Percentiles rank a stretch among this genome's conserved stretches.
Conservation (phyloP, 2,797 vertebrate genomes). For the Rhinichthys osculus region DNA sequence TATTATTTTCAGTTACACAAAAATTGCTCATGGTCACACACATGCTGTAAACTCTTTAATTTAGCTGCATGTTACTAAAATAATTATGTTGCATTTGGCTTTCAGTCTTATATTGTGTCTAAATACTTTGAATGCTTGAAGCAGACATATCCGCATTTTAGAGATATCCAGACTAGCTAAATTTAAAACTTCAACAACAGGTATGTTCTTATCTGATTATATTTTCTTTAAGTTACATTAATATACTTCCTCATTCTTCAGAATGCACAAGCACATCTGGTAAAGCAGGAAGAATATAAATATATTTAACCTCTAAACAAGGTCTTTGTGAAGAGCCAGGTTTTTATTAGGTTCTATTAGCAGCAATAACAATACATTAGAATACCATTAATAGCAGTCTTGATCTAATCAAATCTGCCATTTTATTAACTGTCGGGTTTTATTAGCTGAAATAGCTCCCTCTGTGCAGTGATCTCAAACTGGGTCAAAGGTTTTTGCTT, state of each 20-base stretch:
- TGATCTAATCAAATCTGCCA: slow-evolving; percentile 24
- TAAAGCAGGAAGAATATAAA: slow-evolving; percentile 52
- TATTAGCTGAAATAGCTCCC: background rate
- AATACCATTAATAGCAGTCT: background rate
- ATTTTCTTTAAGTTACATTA: slow-evolving; percentile 20
- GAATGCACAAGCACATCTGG: slow-evolving; percentile 45
- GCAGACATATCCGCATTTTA: slow-evolving; percentile 30
- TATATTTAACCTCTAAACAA: slow-evolving; percentile 56
- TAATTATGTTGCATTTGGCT: background rate
- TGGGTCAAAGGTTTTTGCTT: slow-evolving; percentile 6
- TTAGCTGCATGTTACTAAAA: slow-evolving; percentile 21
- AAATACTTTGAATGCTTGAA: background rate
- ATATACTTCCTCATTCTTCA: slow-evolving; percentile 4
- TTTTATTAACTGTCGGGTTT: background rate
- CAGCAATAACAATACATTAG: background rate
- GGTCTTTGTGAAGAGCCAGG: slow-evolving; percentile 32
- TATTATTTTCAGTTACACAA: background rate
- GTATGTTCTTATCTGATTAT: slow-evolving; percentile 15
- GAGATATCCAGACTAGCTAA: background rate
- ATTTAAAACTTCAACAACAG: slow-evolving; percentile 8
- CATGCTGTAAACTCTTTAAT: background rate
- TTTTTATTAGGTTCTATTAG: slow-evolving; percentile 33
- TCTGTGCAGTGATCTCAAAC: slow-evolving; percentile 30
- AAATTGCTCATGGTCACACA: slow-evolving; percentile 28
- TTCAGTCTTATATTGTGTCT: background rate